Evolutionary conservation across 2,113 vertebrate genomes (phyloP).

Genomic region (Hemibates koningsi): DNA sequence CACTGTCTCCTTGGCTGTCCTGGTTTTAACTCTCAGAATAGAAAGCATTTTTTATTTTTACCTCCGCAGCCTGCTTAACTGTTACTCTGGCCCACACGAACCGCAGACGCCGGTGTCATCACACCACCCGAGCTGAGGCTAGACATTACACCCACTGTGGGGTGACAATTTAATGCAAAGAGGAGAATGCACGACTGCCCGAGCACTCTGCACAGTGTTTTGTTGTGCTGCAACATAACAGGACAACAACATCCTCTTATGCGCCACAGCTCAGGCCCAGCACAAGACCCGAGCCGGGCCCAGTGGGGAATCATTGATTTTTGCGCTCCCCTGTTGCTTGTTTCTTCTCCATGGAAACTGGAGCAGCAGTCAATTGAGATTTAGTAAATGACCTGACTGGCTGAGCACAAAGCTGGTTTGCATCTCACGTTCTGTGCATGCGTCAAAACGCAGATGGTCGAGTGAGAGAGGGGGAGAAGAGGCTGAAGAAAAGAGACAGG

Average conservation of each 20-base stretch:
- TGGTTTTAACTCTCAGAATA: conserved; percentile 49
- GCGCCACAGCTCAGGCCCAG: neutral
- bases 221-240: neutral
- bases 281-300: neutral
- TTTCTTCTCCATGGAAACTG: conserved; percentile 57
- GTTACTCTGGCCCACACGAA: neutral
- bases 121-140: neutral
- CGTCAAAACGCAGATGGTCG: conserved; percentile 6
- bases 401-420: neutral
- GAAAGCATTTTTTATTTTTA: conserved; percentile 25
- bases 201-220: neutral
- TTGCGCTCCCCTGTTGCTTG: neutral
- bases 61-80: neutral
- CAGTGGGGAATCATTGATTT: conserved; percentile 18
- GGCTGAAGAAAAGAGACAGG: neutral
- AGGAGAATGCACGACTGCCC: neutral
- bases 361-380: conserved; percentile 48
- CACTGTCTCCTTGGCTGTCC: conserved; percentile 20
- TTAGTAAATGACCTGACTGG: conserved; percentile 40
- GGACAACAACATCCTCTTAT: neutral
- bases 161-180: neutral
- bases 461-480: neutral
- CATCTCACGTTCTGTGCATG: conserved; percentile 7
- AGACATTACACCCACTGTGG: neutral
- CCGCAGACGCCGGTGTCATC: neutral